phyloP scores from a whole-genome alignment of 2,797 vertebrate genomes.

The Meriones psammophilus region DNA sequence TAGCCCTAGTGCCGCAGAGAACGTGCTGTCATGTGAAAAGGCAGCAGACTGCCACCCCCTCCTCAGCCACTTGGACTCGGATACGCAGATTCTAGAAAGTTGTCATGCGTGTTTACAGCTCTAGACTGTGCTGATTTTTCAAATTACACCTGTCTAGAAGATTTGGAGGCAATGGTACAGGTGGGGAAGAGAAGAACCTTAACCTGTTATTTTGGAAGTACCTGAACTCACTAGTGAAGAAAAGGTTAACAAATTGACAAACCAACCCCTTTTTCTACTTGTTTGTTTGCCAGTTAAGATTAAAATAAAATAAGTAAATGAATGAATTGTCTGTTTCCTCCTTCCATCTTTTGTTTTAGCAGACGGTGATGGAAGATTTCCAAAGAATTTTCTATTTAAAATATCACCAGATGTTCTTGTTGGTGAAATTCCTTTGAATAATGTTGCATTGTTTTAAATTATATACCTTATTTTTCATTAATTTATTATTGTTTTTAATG shows the following conservation, averaged over 20 bases:
- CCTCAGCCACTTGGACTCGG: not conserved
- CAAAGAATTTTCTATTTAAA: not conserved
- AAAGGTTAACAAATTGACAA: not conserved
- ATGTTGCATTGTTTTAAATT: slow-evolving; percentile 9
- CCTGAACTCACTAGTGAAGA: not conserved
- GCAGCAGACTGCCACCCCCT: not conserved
- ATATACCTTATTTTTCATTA: not conserved
- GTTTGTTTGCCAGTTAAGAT: slow-evolving; percentile 39
- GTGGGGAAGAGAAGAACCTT: not conserved
- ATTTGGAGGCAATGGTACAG: not conserved
- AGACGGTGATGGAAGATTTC: not conserved
- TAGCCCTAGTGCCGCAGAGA: not conserved
- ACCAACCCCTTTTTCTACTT: not conserved
- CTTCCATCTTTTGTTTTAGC: not conserved
- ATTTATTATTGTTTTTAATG: too few relatives aligned
- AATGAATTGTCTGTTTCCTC: not conserved
- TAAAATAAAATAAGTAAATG: not conserved
- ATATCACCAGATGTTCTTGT: slow-evolving; percentile 1
- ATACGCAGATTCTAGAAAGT: not conserved
- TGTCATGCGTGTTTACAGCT: not conserved
- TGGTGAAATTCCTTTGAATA: slow-evolving; percentile 50
- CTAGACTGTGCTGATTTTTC: not conserved
- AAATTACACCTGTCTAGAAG: slow-evolving; percentile 9
- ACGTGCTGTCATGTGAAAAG: not conserved
- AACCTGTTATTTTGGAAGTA: not conserved